Evolutionary conservation across 1,140 invertebrate species (phyloP), one percentile per base, ranked within the genome.

Genomic region (Drosophila dunni): DNA sequence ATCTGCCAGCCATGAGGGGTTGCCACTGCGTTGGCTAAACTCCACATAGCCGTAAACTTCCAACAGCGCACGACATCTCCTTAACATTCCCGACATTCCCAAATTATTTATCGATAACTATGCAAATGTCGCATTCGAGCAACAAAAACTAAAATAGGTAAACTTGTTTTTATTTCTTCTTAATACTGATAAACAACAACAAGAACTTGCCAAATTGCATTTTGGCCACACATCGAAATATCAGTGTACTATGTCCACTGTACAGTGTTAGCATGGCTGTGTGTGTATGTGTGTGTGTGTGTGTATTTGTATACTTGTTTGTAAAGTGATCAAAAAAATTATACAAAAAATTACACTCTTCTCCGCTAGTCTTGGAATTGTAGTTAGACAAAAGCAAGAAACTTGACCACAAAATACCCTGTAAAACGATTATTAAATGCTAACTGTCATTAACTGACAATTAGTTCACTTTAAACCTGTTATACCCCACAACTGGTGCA

Each of bases 71-170:
- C 8, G 10, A 46, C 29, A 45, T 6, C 46, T n/a, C 33, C 5
- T 15, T 6, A 4, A 29, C 24, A 29, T 29, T 29, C 24, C 24
- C 24, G 24, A 24, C 45, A 62, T 63, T 53, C 53, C 42, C 4
- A 50, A 51, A 20, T 50, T 56, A 17, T 17, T 29, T 13, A 34
- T 13, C 15, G 8, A 38, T 75, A 65, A 45, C 60, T 75, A 86
- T 83, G 69, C 75, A 88, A 88, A 88, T 86, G 77, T 89, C 76
- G 73, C 60, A 64, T 81, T 45, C 70, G 51, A 69, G 62, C 29
- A 78, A 54, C 58, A 66, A 63, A 67, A 78, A 81, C 75, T 81
- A 78, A 65, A 67, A 13, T 29, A 79, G 84, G 84, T 88, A 88
- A 88, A 89, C 77, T 77, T 76, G 79, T 86, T 83, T 69, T 66